phyloP scores from a whole-genome alignment of 1,140 invertebrate species.

The Drepana arcuata region DNA sequence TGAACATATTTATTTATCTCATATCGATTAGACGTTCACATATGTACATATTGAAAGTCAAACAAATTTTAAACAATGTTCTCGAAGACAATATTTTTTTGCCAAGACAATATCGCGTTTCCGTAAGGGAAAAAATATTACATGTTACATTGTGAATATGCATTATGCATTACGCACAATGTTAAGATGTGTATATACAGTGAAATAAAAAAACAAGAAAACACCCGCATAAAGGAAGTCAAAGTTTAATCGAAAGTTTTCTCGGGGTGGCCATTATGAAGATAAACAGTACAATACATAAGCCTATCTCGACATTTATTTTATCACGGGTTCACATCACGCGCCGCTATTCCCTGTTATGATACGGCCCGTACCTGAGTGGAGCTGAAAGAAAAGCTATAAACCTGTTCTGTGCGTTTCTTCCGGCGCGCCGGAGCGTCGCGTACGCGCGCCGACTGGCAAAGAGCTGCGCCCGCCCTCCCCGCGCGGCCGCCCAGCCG shows the following conservation, averaged over 20 bases:
- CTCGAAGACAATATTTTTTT: no score
- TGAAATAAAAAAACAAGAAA: no score
- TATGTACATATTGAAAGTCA: no score
- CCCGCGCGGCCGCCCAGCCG: slow-evolving; percentile 17
- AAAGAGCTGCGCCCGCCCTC: slow-evolving; percentile 34
- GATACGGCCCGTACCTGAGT: slow-evolving; percentile 71
- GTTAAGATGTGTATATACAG: no score
- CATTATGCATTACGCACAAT: no score
- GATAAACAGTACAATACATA: slow-evolving; percentile 72
- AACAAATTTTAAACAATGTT: no score
- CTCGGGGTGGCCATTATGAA: slow-evolving; percentile 66
- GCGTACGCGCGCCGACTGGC: slow-evolving; percentile 63
- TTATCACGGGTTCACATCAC: slow-evolving; percentile 71
- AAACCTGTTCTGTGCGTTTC: slow-evolving; percentile 69
- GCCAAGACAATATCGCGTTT: no score
- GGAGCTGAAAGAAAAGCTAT: slow-evolving; percentile 73
- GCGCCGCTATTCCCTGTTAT: slow-evolving; percentile 69
- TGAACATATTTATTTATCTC: no score
- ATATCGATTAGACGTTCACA: no score
- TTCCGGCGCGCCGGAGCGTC: slow-evolving; percentile 65
- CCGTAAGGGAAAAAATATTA: no score
- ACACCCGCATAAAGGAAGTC: no score
- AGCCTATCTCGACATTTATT: slow-evolving; percentile 72
- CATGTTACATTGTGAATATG: no score
- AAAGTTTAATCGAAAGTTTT: slow-evolving; percentile 66